Base-by-base conservation (phyloP, 92 coral and sea anemone species). In the Virgularia gustaviana region DNA sequence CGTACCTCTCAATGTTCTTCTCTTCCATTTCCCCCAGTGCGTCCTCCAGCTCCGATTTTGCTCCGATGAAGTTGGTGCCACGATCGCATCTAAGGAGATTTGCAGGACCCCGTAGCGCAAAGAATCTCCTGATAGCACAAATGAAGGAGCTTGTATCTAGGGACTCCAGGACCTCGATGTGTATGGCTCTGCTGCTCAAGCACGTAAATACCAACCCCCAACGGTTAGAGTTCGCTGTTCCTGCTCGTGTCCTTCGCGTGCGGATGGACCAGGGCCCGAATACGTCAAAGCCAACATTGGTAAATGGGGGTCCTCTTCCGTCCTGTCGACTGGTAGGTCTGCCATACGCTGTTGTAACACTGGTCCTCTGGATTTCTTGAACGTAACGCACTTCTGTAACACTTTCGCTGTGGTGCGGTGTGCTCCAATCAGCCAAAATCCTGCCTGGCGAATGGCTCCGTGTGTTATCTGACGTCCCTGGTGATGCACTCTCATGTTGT, bases 371-470 rank as follows among this genome's bases (percentile, higher is more conserved):
- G 60, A 32, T 37, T 62, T 72, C 47, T 76, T 75, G 77, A 80
- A 75, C 29, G 56, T 10, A 0, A 75, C 49, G 36, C 81, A 81
- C 12, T 37, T 2, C 11, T 58, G 30, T 13, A 81, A 12, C 32
- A 2, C 81, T 30, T 37, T 60, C 65, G 86, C 6, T 5, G 75
- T 72, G 6, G 22, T 11, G 24, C 35, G 8, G 28, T 81, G 82
- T 16, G 81, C 86, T 3, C 77, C 78, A 33, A 78, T 63, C 9
- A 79, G 29, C n/a, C n/a, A n/a, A n/a, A n/a, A n/a, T n/a, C n/a
- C n/a, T n/a, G n/a, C n/a, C n/a, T n/a, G n/a, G n/a, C n/a, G n/a
- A n/a, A n/a, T n/a, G n/a, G n/a, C n/a, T n/a, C n/a, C n/a, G n/a
- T n/a, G n/a, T n/a, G n/a, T n/a, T n/a, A n/a, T n/a, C n/a, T n/a